Evolutionary conservation across 2,113 vertebrate species (phyloP), one percentile per base, ranked within the genome.

Genomic region (Eublepharis macularius): DNA sequence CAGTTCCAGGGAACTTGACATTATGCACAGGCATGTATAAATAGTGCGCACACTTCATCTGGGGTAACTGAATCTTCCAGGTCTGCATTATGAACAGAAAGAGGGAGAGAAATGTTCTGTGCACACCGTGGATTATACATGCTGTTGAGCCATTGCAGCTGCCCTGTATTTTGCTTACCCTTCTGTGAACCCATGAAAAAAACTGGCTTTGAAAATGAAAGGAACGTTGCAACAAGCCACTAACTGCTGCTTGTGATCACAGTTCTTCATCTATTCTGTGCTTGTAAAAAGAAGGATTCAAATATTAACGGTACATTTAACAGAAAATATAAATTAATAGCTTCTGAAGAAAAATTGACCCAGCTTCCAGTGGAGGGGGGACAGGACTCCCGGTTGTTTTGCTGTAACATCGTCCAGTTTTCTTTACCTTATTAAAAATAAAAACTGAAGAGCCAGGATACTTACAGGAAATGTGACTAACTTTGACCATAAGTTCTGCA

Each of bases 1-100:
- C 92, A 86, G 79, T 91, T 89, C 82, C 82, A 87, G 90, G 89
- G 85, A 92, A 90, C 87, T 51, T 49, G 45, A 14, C 45, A 49
- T 70, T 34, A 29, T 39, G 88, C 92, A 89, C 63, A 86, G 86
- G 29, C 93, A 41, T 65, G 76, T 72, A 86, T 90, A 82, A 75
- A 82, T 41, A 85, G 63, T 84, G 51, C 34, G 84, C 68, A 83
- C 84, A 85, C 4, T 86, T 87, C 47, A 49, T 70, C 47, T 39
- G 45, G 51, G 86, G 70, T 86, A 88, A 34, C 8, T 68, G 87
- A 86, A 85, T 90, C 91, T 88, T 72, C 87, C 87, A 89, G 34
- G 47, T 51, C 26, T 65, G 32, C 80, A 82, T 86, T 69, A n/a
- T 6, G 72, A 85, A 84, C 80, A 79, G 39, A 0, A 0, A 39